Percentiles rank a stretch among this genome's conserved stretches.
phyloP scores from a whole-genome alignment of 2,113 vertebrate species.

The Prunella himalayana region DNA sequence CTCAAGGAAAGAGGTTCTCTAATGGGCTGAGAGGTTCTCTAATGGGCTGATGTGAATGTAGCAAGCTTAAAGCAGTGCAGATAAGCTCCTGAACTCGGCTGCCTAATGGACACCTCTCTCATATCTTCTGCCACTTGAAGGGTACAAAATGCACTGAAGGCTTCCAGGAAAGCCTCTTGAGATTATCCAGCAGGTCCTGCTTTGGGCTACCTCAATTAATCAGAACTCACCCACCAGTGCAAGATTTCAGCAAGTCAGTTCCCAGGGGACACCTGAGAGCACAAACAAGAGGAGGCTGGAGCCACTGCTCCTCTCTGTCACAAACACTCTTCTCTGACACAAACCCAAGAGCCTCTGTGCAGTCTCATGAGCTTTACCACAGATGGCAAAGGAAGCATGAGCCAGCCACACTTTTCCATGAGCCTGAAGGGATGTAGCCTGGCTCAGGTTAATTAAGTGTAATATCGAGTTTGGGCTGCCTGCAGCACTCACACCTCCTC shows the following conservation, averaged over 20 bases:
- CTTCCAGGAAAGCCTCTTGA: neutral
- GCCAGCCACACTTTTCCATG: neutral
- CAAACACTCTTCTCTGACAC: neutral
- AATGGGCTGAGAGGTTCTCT: neutral
- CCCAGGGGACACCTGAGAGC: neutral
- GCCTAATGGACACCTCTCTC: neutral
- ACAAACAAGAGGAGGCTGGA: neutral
- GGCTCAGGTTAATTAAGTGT: neutral
- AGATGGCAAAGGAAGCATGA: neutral
- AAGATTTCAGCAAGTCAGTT: neutral
- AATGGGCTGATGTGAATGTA: neutral
- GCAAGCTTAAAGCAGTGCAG: neutral
- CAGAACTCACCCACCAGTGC: neutral
- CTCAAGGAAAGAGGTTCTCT: neutral
- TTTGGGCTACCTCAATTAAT: neutral
- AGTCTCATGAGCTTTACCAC: neutral
- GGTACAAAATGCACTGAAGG: neutral
- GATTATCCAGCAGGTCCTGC: neutral
- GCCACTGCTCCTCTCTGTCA: neutral
- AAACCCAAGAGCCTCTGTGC: neutral
- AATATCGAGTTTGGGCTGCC: neutral
- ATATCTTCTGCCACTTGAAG: neutral
- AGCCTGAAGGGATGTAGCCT: neutral
- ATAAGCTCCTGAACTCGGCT: neutral
- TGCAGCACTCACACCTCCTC: neutral